phyloP scores from a whole-genome alignment of 2,888 invertebrate genomes.

The Caenorhabditis becei region DNA sequence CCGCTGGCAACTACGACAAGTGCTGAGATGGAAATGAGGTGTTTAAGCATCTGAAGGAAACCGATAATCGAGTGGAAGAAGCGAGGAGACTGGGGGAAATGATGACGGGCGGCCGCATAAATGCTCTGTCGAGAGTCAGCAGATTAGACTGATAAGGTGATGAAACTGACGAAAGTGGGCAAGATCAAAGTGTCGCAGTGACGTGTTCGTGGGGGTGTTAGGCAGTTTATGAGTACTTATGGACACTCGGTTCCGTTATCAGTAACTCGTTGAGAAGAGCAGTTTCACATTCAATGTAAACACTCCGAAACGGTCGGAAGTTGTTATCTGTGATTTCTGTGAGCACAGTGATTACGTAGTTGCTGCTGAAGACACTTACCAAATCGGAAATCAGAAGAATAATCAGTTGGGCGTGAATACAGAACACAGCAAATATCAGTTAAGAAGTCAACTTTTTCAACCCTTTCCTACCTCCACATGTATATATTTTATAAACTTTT shows the following conservation, averaged over 20 bases:
- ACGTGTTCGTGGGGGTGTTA: not conserved
- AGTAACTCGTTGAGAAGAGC: not conserved
- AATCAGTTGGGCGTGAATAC: no score
- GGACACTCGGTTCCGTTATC: not conserved
- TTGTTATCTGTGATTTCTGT: not conserved
- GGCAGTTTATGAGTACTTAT: not conserved
- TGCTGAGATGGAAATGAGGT: conserved; percentile 1
- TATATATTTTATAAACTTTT: no score
- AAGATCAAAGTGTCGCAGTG: conserved; percentile 7
- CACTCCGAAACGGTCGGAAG: not conserved
- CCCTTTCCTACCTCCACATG: no score
- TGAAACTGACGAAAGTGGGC: not conserved
- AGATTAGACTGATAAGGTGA: conserved; percentile 3
- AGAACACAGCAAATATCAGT: no score
- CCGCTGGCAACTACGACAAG: conserved; percentile 22
- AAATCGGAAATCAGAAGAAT: not conserved
- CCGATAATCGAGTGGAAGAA: not conserved
- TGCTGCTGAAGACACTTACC: no score
- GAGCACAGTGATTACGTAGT: no score
- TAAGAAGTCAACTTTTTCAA: no score
- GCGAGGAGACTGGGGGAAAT: not conserved
- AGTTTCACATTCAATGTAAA: not conserved
- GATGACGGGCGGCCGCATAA: conserved; percentile 7
- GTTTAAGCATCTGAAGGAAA: not conserved
- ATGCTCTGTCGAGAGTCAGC: conserved; percentile 2